Conservation (phyloP, 2,113 vertebrate genomes). For the Larimichthys crocea region DNA sequence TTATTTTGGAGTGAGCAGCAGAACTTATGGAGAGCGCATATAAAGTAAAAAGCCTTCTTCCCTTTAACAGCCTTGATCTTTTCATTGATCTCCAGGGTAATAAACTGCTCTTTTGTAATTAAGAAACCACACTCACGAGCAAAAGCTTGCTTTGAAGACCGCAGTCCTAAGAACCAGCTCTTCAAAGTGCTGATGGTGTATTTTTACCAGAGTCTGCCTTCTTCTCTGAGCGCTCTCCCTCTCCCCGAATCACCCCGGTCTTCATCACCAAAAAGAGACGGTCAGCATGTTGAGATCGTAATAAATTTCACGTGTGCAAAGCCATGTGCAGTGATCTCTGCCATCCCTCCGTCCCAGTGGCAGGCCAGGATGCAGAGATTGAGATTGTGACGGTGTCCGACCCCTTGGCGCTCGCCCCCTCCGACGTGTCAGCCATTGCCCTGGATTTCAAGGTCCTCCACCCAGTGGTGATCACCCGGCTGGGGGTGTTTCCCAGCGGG, state of each 20-base stretch:
- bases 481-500: slow-evolving; percentile 91
- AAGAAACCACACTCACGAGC: slow-evolving; percentile 66
- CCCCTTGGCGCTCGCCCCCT: slow-evolving; percentile 76
- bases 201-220: slow-evolving; percentile 34
- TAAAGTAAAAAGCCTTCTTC: slow-evolving; percentile 60
- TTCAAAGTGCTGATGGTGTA: slow-evolving; percentile 71
- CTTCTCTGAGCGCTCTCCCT: slow-evolving; percentile 20
- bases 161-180: slow-evolving; percentile 40
- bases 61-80: slow-evolving; percentile 72
- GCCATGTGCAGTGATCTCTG: slow-evolving; percentile 14
- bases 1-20: slow-evolving; percentile 62
- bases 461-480: slow-evolving; percentile 93
- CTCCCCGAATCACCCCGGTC: not conserved
- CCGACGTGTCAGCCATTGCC: slow-evolving; percentile 89
- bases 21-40: slow-evolving; percentile 52
- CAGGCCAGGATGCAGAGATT: slow-evolving; percentile 86
- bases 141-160: slow-evolving; percentile 60
- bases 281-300: slow-evolving; percentile 44
- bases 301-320: slow-evolving; percentile 32
- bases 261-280: slow-evolving; percentile 9
- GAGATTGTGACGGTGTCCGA: slow-evolving; percentile 88
- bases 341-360: slow-evolving; percentile 46
- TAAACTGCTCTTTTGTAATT: slow-evolving; percentile 81
- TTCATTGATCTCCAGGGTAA: slow-evolving; percentile 81
- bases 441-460: slow-evolving; percentile 96